These are phyloP conservation scores for Macheiramphus alcinus DNA, from an alignment of 2,113 vertebrate species.

Conservation along the genomic window DNA sequence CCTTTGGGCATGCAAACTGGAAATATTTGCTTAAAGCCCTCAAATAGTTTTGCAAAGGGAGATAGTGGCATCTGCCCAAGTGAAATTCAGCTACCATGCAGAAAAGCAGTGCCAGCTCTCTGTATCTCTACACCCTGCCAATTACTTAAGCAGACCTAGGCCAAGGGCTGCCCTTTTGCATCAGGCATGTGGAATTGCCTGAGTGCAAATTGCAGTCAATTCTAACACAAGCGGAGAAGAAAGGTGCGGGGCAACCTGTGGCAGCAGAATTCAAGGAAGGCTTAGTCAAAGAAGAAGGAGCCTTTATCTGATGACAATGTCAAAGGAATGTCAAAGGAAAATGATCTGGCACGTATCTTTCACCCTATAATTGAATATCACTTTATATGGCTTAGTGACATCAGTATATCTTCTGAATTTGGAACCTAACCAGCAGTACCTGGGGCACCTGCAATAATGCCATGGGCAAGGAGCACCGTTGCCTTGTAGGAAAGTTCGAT, in stretches of 20 bases:
- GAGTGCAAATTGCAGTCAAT: background rate
- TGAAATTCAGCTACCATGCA: background rate
- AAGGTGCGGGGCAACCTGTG: background rate
- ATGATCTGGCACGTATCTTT: background rate
- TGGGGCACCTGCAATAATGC: background rate
- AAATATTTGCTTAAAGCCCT: background rate
- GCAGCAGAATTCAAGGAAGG: background rate
- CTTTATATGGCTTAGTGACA: background rate
- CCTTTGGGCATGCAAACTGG: background rate
- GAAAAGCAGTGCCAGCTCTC: background rate
- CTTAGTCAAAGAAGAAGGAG: background rate
- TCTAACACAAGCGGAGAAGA: background rate
- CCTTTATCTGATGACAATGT: background rate
- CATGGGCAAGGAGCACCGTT: fast-evolving
- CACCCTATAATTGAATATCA: background rate
- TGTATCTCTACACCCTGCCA: background rate
- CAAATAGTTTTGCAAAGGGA: background rate
- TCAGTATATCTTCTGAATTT: background rate
- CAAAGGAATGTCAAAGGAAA: background rate
- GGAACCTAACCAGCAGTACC: background rate
- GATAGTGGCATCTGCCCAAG: background rate
- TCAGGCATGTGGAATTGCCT: background rate
- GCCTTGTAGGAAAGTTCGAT: background rate
- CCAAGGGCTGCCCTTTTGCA: background rate
- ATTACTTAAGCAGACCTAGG: background rate